These are phyloP conservation scores for Drosophila novamexicana DNA, from an alignment of 1,140 invertebrate genomes.

Conservation along the genomic window DNA sequence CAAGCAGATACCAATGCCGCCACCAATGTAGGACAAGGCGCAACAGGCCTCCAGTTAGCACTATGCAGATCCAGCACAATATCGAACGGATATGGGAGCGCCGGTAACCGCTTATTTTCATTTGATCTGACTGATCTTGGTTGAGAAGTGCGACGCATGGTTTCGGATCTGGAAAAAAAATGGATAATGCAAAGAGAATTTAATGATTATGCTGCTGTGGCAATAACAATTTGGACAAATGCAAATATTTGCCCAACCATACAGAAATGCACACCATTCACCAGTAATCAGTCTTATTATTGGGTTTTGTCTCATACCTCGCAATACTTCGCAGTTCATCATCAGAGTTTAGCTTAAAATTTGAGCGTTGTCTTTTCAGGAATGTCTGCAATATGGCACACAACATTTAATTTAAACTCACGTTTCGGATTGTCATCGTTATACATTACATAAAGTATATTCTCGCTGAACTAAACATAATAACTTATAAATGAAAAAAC, in stretches of 20 bases:
- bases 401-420: conserved; percentile 19
- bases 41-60: conserved; percentile 90
- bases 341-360: conserved; percentile 35
- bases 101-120: conserved; percentile 89
- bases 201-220: too few relatives aligned
- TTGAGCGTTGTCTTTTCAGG: conserved; percentile 2
- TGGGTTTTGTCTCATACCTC: conserved; percentile 49
- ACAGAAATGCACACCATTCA: conserved; percentile 7
- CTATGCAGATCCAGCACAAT: conserved; percentile 87
- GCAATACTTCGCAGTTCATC: conserved; percentile 42
- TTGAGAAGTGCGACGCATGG: conserved; percentile 85
- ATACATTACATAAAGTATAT: background rate
- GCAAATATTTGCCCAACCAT: background rate
- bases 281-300: background rate
- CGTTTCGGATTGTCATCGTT: background rate
- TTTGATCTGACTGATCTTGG: conserved; percentile 88
- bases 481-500: too few relatives aligned
- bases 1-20: conserved; percentile 90
- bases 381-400: conserved; percentile 35
- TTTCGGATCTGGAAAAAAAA: conserved; percentile 58
- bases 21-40: conserved; percentile 95
- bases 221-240: too few relatives aligned
- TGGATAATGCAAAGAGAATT: too few relatives aligned
- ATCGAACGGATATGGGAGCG: conserved; percentile 85
- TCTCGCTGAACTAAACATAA: too few relatives aligned